These are phyloP conservation scores for Campylorhamphus procurvoides DNA, from an alignment of 2,113 vertebrate species.

Conservation along the genomic window DNA sequence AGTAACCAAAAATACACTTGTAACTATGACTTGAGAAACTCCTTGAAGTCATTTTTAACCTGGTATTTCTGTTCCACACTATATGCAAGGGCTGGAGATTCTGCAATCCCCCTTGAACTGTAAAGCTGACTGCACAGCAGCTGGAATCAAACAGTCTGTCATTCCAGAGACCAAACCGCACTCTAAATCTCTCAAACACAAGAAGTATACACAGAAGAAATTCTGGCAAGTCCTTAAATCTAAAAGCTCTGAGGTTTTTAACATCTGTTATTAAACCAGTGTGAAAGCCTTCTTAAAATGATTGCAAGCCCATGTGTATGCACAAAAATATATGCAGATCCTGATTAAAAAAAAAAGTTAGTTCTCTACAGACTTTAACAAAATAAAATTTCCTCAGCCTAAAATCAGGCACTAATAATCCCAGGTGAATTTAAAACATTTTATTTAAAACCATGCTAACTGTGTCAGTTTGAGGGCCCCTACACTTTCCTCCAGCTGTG, in stretches of 20 bases:
- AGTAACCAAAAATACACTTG: neutral
- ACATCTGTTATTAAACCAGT: neutral
- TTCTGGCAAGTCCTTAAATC: neutral
- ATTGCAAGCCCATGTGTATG: neutral
- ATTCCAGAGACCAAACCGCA: neutral
- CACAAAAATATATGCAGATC: neutral
- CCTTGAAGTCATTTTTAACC: neutral
- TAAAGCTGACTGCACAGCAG: neutral
- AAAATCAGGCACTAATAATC: neutral
- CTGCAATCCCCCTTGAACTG: neutral
- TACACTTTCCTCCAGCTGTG: neutral
- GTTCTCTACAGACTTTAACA: neutral
- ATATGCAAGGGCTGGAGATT: neutral
- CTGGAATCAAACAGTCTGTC: neutral
- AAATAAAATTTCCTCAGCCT: neutral
- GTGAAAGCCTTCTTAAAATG: neutral
- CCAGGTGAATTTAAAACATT: neutral
- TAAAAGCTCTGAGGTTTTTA: neutral
- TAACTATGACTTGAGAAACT: neutral
- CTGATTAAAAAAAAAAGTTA: neutral
- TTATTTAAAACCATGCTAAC: neutral
- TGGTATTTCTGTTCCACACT: neutral
- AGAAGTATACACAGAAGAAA: neutral
- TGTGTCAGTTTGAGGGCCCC: neutral
- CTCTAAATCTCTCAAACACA: neutral